phyloP scores from a whole-genome alignment of 2,888 invertebrate species.

The Herminia tarsipennalis region DNA sequence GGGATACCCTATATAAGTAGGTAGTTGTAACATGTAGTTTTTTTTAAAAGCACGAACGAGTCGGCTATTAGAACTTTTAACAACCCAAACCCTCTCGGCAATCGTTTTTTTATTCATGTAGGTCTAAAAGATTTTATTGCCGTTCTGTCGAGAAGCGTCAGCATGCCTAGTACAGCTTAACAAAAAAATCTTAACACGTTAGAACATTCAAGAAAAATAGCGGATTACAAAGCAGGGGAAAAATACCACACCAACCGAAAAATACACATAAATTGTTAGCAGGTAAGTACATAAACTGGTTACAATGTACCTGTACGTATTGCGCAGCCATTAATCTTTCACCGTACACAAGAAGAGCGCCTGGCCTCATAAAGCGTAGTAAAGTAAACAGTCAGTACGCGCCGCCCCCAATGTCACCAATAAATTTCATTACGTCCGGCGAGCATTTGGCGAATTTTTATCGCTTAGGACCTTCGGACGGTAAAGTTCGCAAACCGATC shows the following conservation, averaged over 20 bases:
- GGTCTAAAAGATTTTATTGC: no score
- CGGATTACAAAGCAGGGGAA: background rate
- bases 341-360: conserved; percentile 2
- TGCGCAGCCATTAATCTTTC: conserved; percentile 8
- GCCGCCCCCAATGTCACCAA: conserved; percentile 15
- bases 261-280: conserved; percentile 1
- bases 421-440: conserved; percentile 29
- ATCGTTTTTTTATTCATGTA: no score
- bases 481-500: conserved; percentile 14
- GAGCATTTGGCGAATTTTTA: conserved; percentile 25
- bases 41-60: no score
- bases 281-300: background rate
- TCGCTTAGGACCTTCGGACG: conserved; percentile 14
- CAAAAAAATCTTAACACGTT: no score
- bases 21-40: no score
- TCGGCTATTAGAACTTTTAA: no score
- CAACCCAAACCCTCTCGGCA: no score
- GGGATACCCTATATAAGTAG: no score
- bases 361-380: conserved; percentile 8
- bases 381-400: conserved; percentile 3
- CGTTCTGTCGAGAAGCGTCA: no score
- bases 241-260: background rate
- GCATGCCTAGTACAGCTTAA: no score
- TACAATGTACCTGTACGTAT: conserved; percentile 7
- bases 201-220: no score